Conservation (phyloP, 2,113 vertebrate species). For the Neomonachus schauinslandi region DNA sequence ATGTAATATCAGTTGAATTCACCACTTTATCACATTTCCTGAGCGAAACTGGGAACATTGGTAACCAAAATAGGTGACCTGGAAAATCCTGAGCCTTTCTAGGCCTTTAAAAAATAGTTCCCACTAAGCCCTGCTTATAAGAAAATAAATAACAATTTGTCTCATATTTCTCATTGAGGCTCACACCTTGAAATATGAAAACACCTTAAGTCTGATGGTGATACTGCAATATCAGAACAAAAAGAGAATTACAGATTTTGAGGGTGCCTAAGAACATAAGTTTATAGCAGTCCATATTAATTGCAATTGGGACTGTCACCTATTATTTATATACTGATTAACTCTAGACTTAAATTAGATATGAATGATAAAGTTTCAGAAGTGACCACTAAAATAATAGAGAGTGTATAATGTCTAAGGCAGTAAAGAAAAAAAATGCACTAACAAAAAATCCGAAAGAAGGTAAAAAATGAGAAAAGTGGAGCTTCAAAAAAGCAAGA, state of each 20-base stretch:
- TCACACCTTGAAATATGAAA: slow-evolving; percentile 50
- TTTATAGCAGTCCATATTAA: slow-evolving; percentile 8
- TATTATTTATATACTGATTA: slow-evolving; percentile 20
- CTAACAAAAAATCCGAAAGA: background rate
- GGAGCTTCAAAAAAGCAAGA: background rate
- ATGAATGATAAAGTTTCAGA: slow-evolving; percentile 33
- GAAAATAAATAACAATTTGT: slow-evolving; percentile 41
- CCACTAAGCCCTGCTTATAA: background rate
- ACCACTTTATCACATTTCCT: slow-evolving; percentile 15
- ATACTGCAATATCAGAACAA: slow-evolving; percentile 24
- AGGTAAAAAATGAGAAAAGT: slow-evolving; percentile 2
- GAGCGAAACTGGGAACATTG: background rate
- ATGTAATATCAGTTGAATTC: slow-evolving; percentile 42
- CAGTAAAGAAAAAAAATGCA: background rate
- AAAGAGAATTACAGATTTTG: slow-evolving; percentile 36
- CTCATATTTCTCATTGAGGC: background rate
- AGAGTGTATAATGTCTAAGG: background rate
- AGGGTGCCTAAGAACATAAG: background rate
- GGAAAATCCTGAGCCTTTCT: slow-evolving; percentile 8
- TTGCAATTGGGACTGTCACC: background rate
- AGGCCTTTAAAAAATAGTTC: slow-evolving; percentile 42
- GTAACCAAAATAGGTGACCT: background rate
- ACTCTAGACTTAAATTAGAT: slow-evolving; percentile 29
- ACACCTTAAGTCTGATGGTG: background rate
- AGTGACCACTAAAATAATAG: slow-evolving; percentile 49